These are phyloP conservation scores for Blennius ocellaris DNA, from an alignment of 2,113 vertebrate species.

Conservation along the genomic window DNA sequence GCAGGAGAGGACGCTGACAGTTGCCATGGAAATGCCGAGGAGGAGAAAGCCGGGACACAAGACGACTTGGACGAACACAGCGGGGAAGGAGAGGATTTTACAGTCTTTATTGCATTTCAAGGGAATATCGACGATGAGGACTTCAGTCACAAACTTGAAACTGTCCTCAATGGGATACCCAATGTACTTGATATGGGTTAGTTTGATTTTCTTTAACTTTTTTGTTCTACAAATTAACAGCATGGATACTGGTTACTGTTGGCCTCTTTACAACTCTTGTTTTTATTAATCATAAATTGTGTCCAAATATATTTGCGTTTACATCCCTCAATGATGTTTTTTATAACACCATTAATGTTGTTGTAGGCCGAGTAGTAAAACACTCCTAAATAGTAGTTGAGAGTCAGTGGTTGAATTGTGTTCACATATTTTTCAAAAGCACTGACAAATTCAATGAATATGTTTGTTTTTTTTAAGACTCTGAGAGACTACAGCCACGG, in stretches of 20 bases:
- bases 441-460: no score
- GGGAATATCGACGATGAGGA: slow-evolving; percentile 94
- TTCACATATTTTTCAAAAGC: no score
- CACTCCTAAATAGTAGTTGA: no score
- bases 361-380: no score
- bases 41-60: slow-evolving; percentile 30
- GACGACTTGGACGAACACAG: slow-evolving; percentile 31
- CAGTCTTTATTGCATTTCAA: slow-evolving; percentile 93
- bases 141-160: slow-evolving; percentile 90
- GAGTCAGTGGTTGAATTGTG: no score
- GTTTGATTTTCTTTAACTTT: slow-evolving; percentile 21
- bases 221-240: not conserved
- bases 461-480: slow-evolving; percentile 78
- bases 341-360: no score
- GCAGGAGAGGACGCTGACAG: slow-evolving; percentile 80
- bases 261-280: no score
- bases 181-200: slow-evolving; percentile 92
- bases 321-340: no score
- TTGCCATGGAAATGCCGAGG: slow-evolving; percentile 54
- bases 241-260: no score
- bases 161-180: slow-evolving; percentile 89
- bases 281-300: no score
- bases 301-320: no score
- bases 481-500: slow-evolving; percentile 86
- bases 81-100: slow-evolving; percentile 79